These are phyloP conservation scores for Orchestia grillus DNA, from an alignment of 1,140 invertebrate species.

Conservation along the genomic window DNA sequence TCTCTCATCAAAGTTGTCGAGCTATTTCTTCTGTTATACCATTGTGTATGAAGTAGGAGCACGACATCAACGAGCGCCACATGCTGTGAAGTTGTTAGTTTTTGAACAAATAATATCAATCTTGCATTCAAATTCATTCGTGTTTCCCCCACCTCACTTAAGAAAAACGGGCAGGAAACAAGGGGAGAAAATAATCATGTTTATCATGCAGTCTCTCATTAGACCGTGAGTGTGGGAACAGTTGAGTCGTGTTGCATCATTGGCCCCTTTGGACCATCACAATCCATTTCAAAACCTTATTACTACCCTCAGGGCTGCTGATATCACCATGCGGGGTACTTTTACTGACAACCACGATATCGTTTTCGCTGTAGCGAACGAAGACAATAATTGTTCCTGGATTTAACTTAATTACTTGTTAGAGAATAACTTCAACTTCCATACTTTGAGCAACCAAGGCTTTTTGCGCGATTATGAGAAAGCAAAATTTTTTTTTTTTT, in stretches of 20 bases:
- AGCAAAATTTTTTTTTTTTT: not conserved
- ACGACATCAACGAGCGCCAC: not conserved
- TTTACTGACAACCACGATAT: not conserved
- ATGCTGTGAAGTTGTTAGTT: not conserved
- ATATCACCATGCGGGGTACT: not conserved
- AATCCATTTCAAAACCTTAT: not conserved
- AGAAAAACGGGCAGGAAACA: not conserved
- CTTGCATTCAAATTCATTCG: not conserved
- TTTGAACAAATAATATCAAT: not conserved
- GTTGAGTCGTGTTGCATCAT: conserved; percentile 7
- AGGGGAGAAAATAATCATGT: conserved; percentile 14
- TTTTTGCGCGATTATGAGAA: not conserved
- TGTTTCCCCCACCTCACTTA: not conserved
- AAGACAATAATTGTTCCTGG: not conserved
- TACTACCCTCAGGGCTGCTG: not conserved
- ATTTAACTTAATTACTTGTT: not conserved
- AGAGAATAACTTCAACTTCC: not conserved
- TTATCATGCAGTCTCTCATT: conserved; percentile 34
- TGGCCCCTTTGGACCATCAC: not conserved
- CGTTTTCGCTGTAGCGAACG: not conserved
- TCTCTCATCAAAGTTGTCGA: not conserved
- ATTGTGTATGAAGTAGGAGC: no score
- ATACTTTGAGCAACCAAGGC: not conserved
- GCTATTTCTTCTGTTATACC: not conserved
- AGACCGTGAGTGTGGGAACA: not conserved